A percentile compares a stretch with the other conserved stretches of the same genome.
Conservation (phyloP, 2,797 vertebrate species). For the Melanotaenia trifasciata region DNA sequence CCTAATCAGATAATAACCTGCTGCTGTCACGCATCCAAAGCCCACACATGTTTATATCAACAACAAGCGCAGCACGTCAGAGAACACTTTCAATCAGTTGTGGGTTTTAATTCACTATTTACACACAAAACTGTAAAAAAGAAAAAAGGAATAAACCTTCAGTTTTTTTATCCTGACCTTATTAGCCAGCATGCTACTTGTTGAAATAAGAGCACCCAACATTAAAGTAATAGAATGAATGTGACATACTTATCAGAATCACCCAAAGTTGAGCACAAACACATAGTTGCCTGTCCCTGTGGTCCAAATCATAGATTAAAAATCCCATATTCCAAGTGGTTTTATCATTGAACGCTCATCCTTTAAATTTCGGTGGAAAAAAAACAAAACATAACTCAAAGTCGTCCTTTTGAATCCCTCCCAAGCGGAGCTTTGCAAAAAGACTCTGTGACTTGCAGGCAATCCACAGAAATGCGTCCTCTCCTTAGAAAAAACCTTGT, state of each 20-base stretch:
- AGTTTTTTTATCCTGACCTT: background rate
- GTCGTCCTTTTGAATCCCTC: conserved; percentile 30
- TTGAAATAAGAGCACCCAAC: conserved; percentile 36
- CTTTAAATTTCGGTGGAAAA: conserved; percentile 49
- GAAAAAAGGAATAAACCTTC: background rate
- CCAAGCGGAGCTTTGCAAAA: conserved; percentile 42
- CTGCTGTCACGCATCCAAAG: conserved; percentile 36
- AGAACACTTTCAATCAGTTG: conserved; percentile 13
- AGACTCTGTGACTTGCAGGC: conserved; percentile 17
- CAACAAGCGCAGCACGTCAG: background rate
- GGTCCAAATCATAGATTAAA: conserved; percentile 77
- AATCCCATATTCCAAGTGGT: conserved; percentile 85
- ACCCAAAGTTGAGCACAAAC: conserved; percentile 71
- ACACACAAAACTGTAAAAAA: background rate
- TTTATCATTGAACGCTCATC: conserved; percentile 75
- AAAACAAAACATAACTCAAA: conserved; percentile 14
- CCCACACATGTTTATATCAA: conserved; percentile 28
- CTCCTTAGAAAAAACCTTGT: conserved; percentile 41
- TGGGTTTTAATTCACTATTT: background rate
- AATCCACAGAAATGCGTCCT: conserved; percentile 41
- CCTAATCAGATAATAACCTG: conserved; percentile 56
- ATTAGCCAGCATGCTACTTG: conserved; percentile 4
- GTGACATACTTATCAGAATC: conserved; percentile 84
- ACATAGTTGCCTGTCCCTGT: conserved; percentile 71
- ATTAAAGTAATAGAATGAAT: conserved; percentile 45